phyloP scores from a whole-genome alignment of 1,140 invertebrate species.

The Bombus difficillimus region DNA sequence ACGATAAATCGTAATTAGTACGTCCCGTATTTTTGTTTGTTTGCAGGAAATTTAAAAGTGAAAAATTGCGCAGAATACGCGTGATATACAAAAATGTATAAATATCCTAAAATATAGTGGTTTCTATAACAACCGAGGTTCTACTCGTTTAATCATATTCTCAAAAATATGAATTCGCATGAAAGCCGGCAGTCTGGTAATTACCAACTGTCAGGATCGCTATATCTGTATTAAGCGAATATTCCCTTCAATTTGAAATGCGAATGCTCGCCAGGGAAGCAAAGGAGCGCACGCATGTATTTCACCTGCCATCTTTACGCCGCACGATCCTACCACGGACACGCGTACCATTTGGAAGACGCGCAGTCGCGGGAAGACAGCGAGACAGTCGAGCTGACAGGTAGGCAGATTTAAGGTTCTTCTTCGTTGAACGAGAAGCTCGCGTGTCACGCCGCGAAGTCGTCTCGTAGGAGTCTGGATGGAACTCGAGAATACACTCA shows the following conservation, averaged over 20 bases:
- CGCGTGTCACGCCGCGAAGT: slow-evolving; percentile 30
- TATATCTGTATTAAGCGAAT: background rate
- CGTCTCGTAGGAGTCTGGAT: background rate
- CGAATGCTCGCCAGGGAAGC: background rate
- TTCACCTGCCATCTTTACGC: slow-evolving; percentile 20
- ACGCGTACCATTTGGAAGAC: slow-evolving; percentile 33
- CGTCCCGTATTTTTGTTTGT: no score
- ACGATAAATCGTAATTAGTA: no score
- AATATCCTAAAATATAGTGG: no score
- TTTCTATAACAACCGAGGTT: no score
- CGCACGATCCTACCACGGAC: background rate
- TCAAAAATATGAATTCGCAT: no score
- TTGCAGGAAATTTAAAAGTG: no score
- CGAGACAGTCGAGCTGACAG: slow-evolving; percentile 19
- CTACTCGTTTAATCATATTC: no score
- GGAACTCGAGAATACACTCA: slow-evolving; percentile 22
- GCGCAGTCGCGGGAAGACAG: slow-evolving; percentile 33
- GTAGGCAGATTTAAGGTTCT: slow-evolving; percentile 50
- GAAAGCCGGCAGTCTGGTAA: no score
- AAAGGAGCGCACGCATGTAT: background rate
- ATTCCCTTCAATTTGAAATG: background rate
- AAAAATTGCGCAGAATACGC: no score
- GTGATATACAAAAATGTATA: no score
- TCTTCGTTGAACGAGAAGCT: slow-evolving; percentile 16
- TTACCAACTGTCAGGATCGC: no score